These are phyloP conservation scores for Xanthorhoe spadicearia DNA, from an alignment of 2,888 invertebrate species.

Conservation along the genomic window DNA sequence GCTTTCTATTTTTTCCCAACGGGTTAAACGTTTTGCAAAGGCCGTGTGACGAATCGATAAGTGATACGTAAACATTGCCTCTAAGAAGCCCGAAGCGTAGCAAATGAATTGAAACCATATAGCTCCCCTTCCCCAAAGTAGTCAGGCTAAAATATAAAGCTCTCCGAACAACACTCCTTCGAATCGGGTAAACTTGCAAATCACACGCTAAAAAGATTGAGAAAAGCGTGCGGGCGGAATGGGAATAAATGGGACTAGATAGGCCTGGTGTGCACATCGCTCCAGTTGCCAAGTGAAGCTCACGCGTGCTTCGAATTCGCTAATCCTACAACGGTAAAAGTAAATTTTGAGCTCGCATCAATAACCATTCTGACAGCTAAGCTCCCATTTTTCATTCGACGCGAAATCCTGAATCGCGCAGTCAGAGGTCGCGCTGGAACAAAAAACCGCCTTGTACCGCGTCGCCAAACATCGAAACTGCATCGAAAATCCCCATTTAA, in stretches of 20 bases:
- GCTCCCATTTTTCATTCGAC: conserved; percentile 78
- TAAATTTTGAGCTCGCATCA: conserved; percentile 75
- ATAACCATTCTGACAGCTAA: conserved; percentile 80
- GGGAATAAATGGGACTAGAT: conserved; percentile 42
- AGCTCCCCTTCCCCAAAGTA: conserved; percentile 11
- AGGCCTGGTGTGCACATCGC: conserved; percentile 32
- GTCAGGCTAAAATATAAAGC: conserved; percentile 22
- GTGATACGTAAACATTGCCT: conserved; percentile 9
- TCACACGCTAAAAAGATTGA: conserved; percentile 40
- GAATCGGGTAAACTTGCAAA: conserved; percentile 36
- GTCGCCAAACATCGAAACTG: conserved; percentile 61
- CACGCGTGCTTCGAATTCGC: conserved; percentile 49
- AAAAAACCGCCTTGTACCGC: conserved; percentile 67
- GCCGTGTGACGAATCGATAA: background rate
- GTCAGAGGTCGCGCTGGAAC: conserved; percentile 68
- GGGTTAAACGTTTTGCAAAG: background rate
- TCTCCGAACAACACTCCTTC: conserved; percentile 20
- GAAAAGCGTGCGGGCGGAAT: conserved; percentile 35
- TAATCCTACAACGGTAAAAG: conserved; percentile 74
- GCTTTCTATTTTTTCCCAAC: background rate
- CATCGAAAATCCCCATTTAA: conserved; percentile 61
- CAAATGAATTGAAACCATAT: conserved; percentile 5
- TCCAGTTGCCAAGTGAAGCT: conserved; percentile 31
- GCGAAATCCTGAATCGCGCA: conserved; percentile 67
- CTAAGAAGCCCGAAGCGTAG: conserved; percentile 1